Conservation (phyloP, 2,888 invertebrate genomes). For the Teinopalpus imperialis region DNA sequence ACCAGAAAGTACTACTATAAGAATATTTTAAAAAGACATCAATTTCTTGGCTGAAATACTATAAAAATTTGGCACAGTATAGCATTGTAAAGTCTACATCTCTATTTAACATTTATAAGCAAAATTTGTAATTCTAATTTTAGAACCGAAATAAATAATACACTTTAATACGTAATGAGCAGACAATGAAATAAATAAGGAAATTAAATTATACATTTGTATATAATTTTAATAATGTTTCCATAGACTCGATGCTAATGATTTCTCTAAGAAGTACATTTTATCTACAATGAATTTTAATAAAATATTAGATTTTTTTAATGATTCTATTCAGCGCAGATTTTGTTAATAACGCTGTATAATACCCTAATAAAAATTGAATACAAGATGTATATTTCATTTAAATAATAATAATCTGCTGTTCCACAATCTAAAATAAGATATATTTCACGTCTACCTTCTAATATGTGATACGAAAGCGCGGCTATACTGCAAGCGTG, state of each 20-base stretch:
- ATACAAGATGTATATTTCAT: slow-evolving; percentile 61
- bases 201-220: slow-evolving; percentile 16
- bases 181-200: slow-evolving; percentile 7
- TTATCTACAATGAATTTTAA: slow-evolving; percentile 25
- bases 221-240: too few relatives aligned
- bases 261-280: slow-evolving; percentile 25
- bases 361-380: slow-evolving; percentile 51
- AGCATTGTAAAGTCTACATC: slow-evolving; percentile 21
- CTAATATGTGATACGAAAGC: slow-evolving; percentile 44
- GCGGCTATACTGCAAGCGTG: neutral
- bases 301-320: slow-evolving; percentile 19
- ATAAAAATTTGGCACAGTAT: slow-evolving; percentile 23
- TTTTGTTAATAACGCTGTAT: slow-evolving; percentile 50
- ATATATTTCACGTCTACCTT: slow-evolving; percentile 47
- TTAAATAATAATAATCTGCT: slow-evolving; percentile 69
- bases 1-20: slow-evolving; percentile 27
- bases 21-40: slow-evolving; percentile 24
- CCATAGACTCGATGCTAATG: too few relatives aligned
- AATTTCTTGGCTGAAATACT: slow-evolving; percentile 19
- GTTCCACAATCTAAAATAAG: slow-evolving; percentile 66
- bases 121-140: slow-evolving; percentile 15
- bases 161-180: too few relatives aligned
- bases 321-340: too few relatives aligned
- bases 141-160: slow-evolving; percentile 19
- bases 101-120: slow-evolving; percentile 25